Base-by-base conservation (phyloP, 2,888 invertebrate species). In the Bellardia pandia region DNA sequence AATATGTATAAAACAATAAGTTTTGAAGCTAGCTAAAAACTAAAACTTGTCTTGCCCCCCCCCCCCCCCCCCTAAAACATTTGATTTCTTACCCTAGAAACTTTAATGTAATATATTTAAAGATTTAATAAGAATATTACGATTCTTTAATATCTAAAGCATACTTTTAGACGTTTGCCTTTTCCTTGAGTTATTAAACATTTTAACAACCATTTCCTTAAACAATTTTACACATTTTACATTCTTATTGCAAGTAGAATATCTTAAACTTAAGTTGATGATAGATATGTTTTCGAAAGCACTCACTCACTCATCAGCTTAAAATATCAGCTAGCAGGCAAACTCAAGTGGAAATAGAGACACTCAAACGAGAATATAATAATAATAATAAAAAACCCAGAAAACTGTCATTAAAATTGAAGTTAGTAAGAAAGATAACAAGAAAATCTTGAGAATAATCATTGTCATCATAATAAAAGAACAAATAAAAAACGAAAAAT, bases 371-470 rank as follows among this genome's bases (percentile, higher is more conserved):
- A 75, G 64, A 77, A 82, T 72, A 62, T 45, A 23, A 62, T 9
- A 56, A 40, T 48, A 7, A 64, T 64, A 60, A 45, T n/a, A n/a
- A 78, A 51, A 53, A 62, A 40, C 11, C 37, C 45, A 78, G 75
- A 76, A 86, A 84, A 80, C 79, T 86, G 86, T 86, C 84, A 86
- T 86, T 86, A 86, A 80, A 86, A 84, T 86, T 83, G 76, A 86
- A 84, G 79, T 86, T 80, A 33, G 30, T 23, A 71, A 64, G n/a
- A 75, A 74, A 80, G 79, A 86, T 86, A 86, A 83, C 86, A 86
- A 83, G 79, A 80, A 80, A 75, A 80, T 85, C 85, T 85, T 85
- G 42, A 85, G 69, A 79, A 85, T 68, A 85, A 85, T 85, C 79
- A 85, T 80, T 85, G 85, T 85, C 85, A 80, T 80, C 75, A 62